Conservation (phyloP, 2,888 invertebrate species). For the Tromatobia lineatoria region DNA sequence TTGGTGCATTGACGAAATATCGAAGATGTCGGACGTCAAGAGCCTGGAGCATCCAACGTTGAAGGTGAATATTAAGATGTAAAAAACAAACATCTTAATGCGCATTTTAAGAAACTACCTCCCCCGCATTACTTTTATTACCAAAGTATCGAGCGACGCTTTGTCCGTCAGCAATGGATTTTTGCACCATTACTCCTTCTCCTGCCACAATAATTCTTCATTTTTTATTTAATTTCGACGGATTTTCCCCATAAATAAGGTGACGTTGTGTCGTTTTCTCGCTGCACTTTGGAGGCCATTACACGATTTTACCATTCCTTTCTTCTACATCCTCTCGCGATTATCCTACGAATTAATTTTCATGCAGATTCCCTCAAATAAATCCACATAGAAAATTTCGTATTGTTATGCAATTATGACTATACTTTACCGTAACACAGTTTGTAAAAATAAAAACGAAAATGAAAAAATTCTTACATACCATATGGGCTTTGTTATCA, state of each 20-base stretch:
- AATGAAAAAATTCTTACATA: neutral
- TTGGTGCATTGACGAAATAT: slow-evolving; percentile 49
- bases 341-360: slow-evolving; percentile 3
- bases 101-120: slow-evolving; percentile 56
- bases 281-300: slow-evolving; percentile 48
- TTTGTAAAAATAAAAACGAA: neutral
- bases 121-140: slow-evolving; percentile 20
- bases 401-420: neutral
- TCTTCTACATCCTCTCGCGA: slow-evolving; percentile 7
- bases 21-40: slow-evolving; percentile 94
- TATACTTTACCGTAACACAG: neutral
- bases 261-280: slow-evolving; percentile 27
- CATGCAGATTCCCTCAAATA: neutral
- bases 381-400: neutral
- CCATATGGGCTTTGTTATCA: slow-evolving; percentile 8
- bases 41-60: slow-evolving; percentile 98
- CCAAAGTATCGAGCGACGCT: slow-evolving; percentile 2
- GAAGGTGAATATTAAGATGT: slow-evolving; percentile 88
- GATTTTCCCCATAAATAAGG: slow-evolving; percentile 7
- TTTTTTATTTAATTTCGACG: neutral
- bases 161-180: slow-evolving; percentile 3
- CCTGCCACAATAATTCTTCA: neutral
- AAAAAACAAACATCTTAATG: slow-evolving; percentile 47
- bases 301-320: slow-evolving; percentile 38
- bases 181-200: neutral